Evolutionary conservation across 2,888 invertebrate genomes (phyloP).

Genomic region (Gortyna flavago): DNA sequence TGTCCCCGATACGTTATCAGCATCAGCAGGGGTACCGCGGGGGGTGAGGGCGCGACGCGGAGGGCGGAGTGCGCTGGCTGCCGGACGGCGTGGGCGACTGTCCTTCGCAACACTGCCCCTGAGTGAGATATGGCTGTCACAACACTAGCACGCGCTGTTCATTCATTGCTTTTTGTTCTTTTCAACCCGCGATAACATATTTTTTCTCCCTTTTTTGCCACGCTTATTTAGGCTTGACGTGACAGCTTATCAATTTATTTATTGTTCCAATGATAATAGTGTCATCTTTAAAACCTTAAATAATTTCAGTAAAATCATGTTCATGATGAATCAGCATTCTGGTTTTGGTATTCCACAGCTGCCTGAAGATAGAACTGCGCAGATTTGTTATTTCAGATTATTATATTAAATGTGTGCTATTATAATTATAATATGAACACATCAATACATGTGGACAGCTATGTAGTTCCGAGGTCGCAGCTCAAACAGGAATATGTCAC

Average conservation of each 20-base stretch:
- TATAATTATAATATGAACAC: constrained; percentile 49
- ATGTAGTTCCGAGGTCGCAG: constrained; percentile 61
- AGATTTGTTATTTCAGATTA: constrained; percentile 27
- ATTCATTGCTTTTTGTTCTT: constrained; percentile 56
- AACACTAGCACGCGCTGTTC: constrained; percentile 74
- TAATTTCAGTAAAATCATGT: constrained; percentile 9
- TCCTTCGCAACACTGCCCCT: constrained; percentile 85
- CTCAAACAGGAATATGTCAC: constrained; percentile 78
- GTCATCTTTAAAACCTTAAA: constrained; percentile 28
- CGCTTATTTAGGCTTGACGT: constrained; percentile 50
- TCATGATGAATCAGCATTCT: not conserved
- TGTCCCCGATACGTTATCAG: constrained; percentile 80
- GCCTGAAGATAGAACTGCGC: constrained; percentile 8
- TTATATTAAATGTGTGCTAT: constrained; percentile 18
- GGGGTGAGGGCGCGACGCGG: constrained; percentile 47
- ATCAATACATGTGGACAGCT: constrained; percentile 56
- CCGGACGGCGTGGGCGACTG: constrained; percentile 86
- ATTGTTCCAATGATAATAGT: constrained; percentile 52
- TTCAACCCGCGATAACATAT: constrained; percentile 58
- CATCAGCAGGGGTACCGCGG: constrained; percentile 68
- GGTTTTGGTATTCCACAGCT: not conserved
- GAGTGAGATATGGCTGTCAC: constrained; percentile 74
- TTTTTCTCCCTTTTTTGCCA: constrained; percentile 43
- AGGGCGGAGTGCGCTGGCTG: constrained; percentile 54
- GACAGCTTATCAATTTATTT: constrained; percentile 51